Base-by-base conservation (phyloP, 1,140 invertebrate genomes). In the Danaus plexippus region DNA sequence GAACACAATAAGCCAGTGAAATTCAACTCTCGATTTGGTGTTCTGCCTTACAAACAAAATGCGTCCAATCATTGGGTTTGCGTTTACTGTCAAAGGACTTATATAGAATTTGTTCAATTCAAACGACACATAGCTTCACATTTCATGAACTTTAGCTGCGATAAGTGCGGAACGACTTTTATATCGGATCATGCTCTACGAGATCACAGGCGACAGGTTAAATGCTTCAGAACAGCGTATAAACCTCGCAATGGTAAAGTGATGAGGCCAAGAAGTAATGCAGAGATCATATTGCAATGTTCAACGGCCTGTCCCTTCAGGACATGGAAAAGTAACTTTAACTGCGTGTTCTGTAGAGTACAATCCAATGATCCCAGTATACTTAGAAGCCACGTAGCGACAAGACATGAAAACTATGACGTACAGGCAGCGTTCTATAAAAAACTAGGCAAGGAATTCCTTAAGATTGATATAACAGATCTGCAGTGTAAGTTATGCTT, bases 401-500 rank as follows among this genome's bases (percentile, higher is more conserved):
- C 71, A 1, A 56, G 69, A 7, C 84, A 87, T 45, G 73, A 71
- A 4, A 80, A 80, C 44, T 85, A 77, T 45, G 74, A 85, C 46
- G 75, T 83, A 0, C 71, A 78, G 50, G 57, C 70, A 7, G 81
- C 80, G 0, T 87, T 87, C 59, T 87, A 85, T 56, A 84, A 81
- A 44, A 82, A 82, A 61, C 57, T 87, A 40, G 79, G 80, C 1
- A 84, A 84, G 55, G 77, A 84, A 32, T 85, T 81, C 52, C 64
- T 87, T 0, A 85, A 80, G 64, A 74, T 87, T 11, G 83, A 85
- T 41, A 75, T 85, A 32, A 85, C 81, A 11, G 73, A 87, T 57
- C 60, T 87, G 9, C 79, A 83, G 41, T 87, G 84, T 48, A 87
- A 87, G 63, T 59, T 87, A 6, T 87, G 84, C 54, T 78, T 75